A percentile compares a stretch with the other conserved stretches of the same genome.
phyloP scores from a whole-genome alignment of 2,113 vertebrate genomes.

The Eonycteris spelaea region DNA sequence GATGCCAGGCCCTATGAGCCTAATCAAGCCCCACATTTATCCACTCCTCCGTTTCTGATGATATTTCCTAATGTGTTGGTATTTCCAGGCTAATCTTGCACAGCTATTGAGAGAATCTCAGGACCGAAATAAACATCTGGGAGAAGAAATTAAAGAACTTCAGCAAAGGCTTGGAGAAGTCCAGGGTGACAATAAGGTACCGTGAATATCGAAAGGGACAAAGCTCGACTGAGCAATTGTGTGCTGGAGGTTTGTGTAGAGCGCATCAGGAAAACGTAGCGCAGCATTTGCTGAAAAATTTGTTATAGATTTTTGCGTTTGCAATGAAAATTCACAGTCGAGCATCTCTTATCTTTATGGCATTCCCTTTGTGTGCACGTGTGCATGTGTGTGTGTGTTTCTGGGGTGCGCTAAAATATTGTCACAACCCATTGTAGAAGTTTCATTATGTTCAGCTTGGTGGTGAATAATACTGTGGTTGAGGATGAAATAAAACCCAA shows the following conservation, averaged over 20 bases:
- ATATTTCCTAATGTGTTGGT: constrained; percentile 30
- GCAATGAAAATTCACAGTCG: constrained; percentile 32
- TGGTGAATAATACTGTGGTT: constrained; percentile 46
- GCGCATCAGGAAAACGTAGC: neutral
- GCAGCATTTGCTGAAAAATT: neutral
- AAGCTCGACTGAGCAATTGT: neutral
- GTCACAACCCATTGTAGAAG: constrained; percentile 17
- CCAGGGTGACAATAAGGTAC: constrained; percentile 98
- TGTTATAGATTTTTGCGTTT: constrained; percentile 52
- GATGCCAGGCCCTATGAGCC: rapidly evolving
- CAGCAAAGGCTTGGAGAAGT: constrained; percentile 93
- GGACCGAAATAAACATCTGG: constrained; percentile 89
- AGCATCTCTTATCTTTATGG: constrained; percentile 39
- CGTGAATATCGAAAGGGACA: neutral
- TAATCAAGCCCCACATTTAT: neutral
- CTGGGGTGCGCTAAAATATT: constrained; percentile 34
- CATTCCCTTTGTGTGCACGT: neutral
- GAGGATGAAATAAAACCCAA: constrained; percentile 62
- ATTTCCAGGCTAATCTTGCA: constrained; percentile 91
- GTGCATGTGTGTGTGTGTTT: neutral
- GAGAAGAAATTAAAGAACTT: constrained; percentile 94
- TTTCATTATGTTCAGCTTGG: constrained; percentile 51
- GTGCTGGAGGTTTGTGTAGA: neutral
- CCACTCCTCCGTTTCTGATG: neutral
- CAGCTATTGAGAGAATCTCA: constrained; percentile 93